Evolutionary conservation across 2,797 vertebrate genomes (phyloP).

Genomic region (Ataeniobius toweri): DNA sequence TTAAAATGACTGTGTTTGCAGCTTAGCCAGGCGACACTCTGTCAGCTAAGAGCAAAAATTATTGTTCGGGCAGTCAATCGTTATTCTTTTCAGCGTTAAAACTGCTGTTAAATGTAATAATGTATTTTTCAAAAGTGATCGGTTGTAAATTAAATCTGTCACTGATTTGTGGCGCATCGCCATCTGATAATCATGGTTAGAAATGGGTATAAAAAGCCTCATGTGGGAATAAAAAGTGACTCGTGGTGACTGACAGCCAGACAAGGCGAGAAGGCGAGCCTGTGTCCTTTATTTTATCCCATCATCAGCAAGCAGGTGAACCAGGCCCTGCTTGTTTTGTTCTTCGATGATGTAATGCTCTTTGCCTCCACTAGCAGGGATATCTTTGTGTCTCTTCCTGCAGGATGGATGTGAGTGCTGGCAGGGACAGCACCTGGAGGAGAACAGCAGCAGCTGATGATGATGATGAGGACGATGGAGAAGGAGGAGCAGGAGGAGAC

Average conservation of each 20-base stretch:
- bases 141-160: neutral
- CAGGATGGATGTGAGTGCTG: slow-evolving; percentile 88
- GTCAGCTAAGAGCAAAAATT: slow-evolving; percentile 3
- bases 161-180: neutral
- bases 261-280: slow-evolving; percentile 9
- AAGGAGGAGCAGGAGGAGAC: slow-evolving; percentile 62
- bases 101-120: neutral
- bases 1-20: neutral
- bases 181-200: slow-evolving; percentile 12
- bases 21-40: slow-evolving; percentile 17
- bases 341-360: slow-evolving; percentile 66
- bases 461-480: slow-evolving; percentile 34
- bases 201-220: neutral
- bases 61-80: slow-evolving; percentile 12
- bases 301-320: slow-evolving; percentile 19
- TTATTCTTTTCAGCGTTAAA: slow-evolving; percentile 15
- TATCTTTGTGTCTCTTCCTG: slow-evolving; percentile 31
- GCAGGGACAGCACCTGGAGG: slow-evolving; percentile 84
- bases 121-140: too few species aligned
- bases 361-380: slow-evolving; percentile 1
- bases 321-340: slow-evolving; percentile 47
- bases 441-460: slow-evolving; percentile 82
- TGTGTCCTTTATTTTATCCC: neutral
- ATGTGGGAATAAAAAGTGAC: too few species aligned
- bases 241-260: neutral